phyloP scores from a whole-genome alignment of 2,113 vertebrate genomes.

The Acanthisitta chloris region DNA sequence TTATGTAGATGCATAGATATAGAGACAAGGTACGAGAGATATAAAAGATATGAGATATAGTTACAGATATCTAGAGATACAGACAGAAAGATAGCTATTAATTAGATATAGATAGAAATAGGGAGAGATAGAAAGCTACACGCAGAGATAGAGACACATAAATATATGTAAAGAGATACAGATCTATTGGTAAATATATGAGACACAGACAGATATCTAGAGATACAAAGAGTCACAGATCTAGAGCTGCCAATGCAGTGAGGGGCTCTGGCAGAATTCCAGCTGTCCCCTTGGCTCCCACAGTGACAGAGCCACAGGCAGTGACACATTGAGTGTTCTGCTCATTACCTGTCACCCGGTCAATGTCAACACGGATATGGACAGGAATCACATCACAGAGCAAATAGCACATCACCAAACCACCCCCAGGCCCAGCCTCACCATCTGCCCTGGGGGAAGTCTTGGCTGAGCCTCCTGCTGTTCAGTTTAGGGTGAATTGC shows the following conservation, averaged over 20 bases:
- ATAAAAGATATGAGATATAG: too few relatives aligned
- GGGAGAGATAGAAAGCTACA: rapidly evolving
- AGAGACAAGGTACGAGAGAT: too few relatives aligned
- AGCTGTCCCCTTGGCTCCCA: too few relatives aligned
- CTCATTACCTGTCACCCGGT: rapidly evolving
- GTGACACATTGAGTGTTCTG: rapidly evolving
- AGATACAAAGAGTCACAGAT: background rate
- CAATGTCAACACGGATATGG: rapidly evolving
- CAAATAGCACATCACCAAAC: rapidly evolving
- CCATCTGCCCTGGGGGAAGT: background rate
- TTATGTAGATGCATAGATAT: too few relatives aligned
- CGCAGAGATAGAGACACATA: background rate
- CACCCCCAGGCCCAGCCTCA: rapidly evolving
- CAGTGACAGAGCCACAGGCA: rapidly evolving
- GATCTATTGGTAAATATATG: too few relatives aligned
- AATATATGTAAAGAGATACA: too few relatives aligned
- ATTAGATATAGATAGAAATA: too few relatives aligned
- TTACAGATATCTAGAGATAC: too few relatives aligned
- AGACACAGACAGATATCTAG: background rate
- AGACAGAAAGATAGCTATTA: too few relatives aligned
- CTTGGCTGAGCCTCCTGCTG: background rate
- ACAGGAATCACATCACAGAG: rapidly evolving
- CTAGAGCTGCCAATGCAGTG: background rate
- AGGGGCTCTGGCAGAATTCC: background rate
- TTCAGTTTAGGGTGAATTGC: background rate